Base-by-base conservation (phyloP, 2,797 vertebrate species). In the Dryobates pubescens region DNA sequence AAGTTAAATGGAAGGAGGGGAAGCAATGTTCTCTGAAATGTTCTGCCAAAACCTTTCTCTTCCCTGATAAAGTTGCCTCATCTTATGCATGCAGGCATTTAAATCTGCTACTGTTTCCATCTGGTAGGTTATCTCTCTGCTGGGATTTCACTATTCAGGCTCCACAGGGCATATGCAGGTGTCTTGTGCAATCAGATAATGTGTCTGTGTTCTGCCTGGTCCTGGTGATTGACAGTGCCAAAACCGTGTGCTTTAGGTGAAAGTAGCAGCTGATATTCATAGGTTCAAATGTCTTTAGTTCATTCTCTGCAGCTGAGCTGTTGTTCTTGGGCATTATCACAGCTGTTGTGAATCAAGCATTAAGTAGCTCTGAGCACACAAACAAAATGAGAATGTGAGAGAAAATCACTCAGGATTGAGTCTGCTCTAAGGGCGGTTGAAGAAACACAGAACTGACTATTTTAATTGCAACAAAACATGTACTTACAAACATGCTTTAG, bases 131-230 rank as follows among this genome's bases (percentile, higher is more conserved):
- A 14, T 51, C 13, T 68, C 27, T 62, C 71, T 81, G 27, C 62
- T 70, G 73, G n/a, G 38, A 83, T 93, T 93, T 94, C 83, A 77
- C 51, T 32, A 57, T 61, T 77, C 64, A 69, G 81, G 24, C 79
- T 81, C n/a, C 58, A 69, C 32, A 27, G 64, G 27, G 23, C 30
- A 15, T 51, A n/a, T 22, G 36, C 76, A 73, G 49, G 51, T 56
- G 74, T 61, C 69, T 91, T 90, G 67, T 72, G 82, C 79, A 94
- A 94, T 72, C 8, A 6, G 43, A 61, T 6, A 51, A 23, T 51
- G 23, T 51, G 49, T 16, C 47, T 43, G 47, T 36, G 51, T 53
- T 18, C 51, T 92, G 68, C 49, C 54, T 43, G 19, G 9, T 67
- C n/a, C 61, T 82, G 74, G 41, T 61, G 53, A 56, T 7, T 79